phyloP scores from a whole-genome alignment of 64 coral and sea anemone species.

The Montipora efflorescens region DNA sequence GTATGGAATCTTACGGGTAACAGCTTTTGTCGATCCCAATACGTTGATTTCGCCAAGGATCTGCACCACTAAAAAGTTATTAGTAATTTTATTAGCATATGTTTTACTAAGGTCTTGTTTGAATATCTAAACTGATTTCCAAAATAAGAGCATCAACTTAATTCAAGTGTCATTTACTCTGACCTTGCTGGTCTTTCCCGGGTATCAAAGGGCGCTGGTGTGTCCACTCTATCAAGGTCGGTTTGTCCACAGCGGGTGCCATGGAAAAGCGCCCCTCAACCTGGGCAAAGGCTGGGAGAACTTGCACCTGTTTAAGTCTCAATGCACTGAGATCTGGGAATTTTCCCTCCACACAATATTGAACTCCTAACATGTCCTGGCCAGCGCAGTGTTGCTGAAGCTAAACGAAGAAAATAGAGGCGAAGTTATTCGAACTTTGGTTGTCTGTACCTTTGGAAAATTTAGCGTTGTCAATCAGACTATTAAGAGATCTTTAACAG shows the following conservation, averaged over 20 bases:
- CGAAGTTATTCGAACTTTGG: neutral
- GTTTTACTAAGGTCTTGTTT: neutral
- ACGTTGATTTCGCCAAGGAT: neutral
- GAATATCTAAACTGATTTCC: neutral
- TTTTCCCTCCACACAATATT: conserved; percentile 6
- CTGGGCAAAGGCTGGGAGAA: neutral
- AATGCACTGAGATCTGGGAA: conserved; percentile 1
- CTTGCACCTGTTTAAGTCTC: conserved; percentile 31
- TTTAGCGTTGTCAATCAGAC: too few relatives aligned
- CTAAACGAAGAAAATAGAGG: neutral
- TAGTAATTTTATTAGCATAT: neutral
- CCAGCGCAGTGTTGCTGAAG: conserved; percentile 20
- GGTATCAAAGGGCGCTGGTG: neutral
- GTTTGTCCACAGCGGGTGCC: conserved; percentile 24
- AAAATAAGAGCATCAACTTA: neutral
- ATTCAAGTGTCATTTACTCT: neutral
- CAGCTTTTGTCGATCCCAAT: neutral
- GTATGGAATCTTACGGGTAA: neutral
- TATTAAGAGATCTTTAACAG: too few relatives aligned
- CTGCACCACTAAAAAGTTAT: neutral
- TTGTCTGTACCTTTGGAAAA: neutral
- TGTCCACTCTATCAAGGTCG: neutral
- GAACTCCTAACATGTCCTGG: conserved; percentile 33
- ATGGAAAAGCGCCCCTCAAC: neutral
- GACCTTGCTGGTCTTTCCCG: neutral